These are phyloP conservation scores for Lepidurus apus DNA, from an alignment of 1,140 invertebrate genomes.

Conservation along the genomic window DNA sequence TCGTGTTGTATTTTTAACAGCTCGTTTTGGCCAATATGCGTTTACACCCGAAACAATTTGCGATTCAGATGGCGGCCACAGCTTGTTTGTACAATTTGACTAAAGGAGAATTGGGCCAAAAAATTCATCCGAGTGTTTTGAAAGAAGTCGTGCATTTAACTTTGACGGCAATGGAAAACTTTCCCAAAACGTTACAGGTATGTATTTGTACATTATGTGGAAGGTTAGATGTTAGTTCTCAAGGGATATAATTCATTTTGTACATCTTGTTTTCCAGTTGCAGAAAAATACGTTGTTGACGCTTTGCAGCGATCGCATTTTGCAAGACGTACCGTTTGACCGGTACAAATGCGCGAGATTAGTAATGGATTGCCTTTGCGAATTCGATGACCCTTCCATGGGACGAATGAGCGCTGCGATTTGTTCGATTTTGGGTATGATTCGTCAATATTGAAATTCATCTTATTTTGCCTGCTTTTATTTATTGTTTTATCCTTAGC, in stretches of 20 bases:
- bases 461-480: not conserved
- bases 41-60: slow-evolving; percentile 57
- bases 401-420: slow-evolving; percentile 77
- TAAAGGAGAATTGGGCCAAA: slow-evolving; percentile 57
- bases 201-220: slow-evolving; percentile 21
- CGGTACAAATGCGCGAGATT: slow-evolving; percentile 64
- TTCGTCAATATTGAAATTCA: not conserved
- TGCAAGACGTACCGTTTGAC: slow-evolving; percentile 70
- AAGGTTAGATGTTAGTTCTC: not conserved
- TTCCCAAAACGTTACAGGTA: slow-evolving; percentile 59
- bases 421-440: slow-evolving; percentile 61
- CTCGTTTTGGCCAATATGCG: slow-evolving; percentile 65
- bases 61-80: slow-evolving; percentile 72
- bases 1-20: slow-evolving; percentile 41
- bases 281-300: slow-evolving; percentile 74
- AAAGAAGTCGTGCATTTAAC: slow-evolving; percentile 63
- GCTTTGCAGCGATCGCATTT: slow-evolving; percentile 69
- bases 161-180: slow-evolving; percentile 64
- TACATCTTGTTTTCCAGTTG: slow-evolving; percentile 48
- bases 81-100: slow-evolving; percentile 76
- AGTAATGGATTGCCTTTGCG: slow-evolving; percentile 69
- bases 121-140: slow-evolving; percentile 62
- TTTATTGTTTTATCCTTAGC: slow-evolving; percentile 43
- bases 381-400: slow-evolving; percentile 67
- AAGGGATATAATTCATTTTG: slow-evolving; percentile 10